These are phyloP conservation scores for Scelioninae gen. 2 DNA, from an alignment of 2,888 invertebrate species.

Conservation along the genomic window DNA sequence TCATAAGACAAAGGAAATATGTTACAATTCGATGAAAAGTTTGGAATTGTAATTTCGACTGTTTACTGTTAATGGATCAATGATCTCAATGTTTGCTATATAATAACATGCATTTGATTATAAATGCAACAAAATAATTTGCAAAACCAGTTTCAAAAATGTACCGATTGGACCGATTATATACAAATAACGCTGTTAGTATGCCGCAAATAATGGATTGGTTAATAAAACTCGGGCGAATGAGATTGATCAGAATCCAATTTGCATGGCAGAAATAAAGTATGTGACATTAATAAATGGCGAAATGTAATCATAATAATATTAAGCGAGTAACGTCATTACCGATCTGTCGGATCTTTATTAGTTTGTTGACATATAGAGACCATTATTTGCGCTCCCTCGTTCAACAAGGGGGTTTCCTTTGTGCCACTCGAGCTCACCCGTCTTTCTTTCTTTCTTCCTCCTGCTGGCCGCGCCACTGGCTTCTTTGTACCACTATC, in stretches of 20 bases:
- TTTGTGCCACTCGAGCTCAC: constrained; percentile 38
- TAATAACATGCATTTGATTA: no score
- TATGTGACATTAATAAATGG: constrained; percentile 39
- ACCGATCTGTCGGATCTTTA: constrained; percentile 37
- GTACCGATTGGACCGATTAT: no score
- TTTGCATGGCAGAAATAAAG: constrained; percentile 15
- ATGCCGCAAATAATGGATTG: constrained; percentile 9
- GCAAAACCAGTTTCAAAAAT: no score
- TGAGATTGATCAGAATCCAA: constrained; percentile 12
- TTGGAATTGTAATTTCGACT: no score
- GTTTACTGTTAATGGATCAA: no score
- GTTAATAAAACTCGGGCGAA: constrained; percentile 3
- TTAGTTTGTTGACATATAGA: constrained; percentile 47
- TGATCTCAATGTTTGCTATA: no score
- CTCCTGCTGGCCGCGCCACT: constrained; percentile 1
- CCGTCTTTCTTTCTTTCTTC: constrained; percentile 28
- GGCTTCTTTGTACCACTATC: constrained; percentile 34
- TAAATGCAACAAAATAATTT: no score
- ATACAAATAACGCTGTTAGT: no score
- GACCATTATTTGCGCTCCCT: constrained; percentile 43
- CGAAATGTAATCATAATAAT: constrained; percentile 30
- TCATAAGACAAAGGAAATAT: no score
- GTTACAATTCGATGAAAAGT: no score
- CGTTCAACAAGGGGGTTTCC: constrained; percentile 18
- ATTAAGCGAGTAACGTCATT: constrained; percentile 37